Evolutionary conservation across 2,113 vertebrate species (phyloP).

Genomic region (Felis catus): F.catus_Fca126_mat1.0 CM031419.1:35011001-35011500

Average conservation of each 20-base stretch:
- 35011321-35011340: not conserved
- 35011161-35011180: not conserved
- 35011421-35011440: not conserved
- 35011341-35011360: not conserved
- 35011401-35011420: not conserved
- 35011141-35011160: not conserved
- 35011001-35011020: not conserved
- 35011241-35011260: not conserved
- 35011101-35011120: not conserved
- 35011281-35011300: not conserved
- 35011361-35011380: conserved; percentile 14
- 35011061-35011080: not conserved
- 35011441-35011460: not conserved
- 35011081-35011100: not conserved
- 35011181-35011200: conserved; percentile 26
- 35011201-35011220: not conserved
- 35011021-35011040: not conserved
- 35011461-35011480: not conserved
- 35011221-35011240: not conserved
- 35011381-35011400: not conserved
- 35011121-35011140: not conserved
- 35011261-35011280: not conserved
- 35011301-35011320: not conserved
- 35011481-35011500: not conserved
- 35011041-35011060: not conserved